Conservation (phyloP, 2,888 invertebrate species). For the Eupithecia insigniata region DNA sequence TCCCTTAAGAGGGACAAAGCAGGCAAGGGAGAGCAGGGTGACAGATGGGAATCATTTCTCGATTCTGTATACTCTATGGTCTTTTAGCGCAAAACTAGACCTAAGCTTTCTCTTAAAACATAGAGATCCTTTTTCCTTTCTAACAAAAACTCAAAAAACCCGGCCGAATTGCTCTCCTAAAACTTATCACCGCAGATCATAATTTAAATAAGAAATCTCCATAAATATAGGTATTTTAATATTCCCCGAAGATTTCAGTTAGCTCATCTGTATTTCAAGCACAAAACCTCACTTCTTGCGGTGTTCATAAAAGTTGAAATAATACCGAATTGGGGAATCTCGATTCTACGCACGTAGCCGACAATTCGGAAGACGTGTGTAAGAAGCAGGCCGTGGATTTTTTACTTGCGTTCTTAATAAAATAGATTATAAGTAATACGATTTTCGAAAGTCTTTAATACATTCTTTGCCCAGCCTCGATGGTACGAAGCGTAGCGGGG, state of each 20-base stretch:
- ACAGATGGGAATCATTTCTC: no score
- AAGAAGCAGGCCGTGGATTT: background rate
- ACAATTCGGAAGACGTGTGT: conserved; percentile 11
- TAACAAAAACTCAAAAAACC: background rate
- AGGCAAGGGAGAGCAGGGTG: no score
- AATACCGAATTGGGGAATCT: conserved; percentile 7
- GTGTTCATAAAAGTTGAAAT: conserved; percentile 24
- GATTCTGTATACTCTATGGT: background rate
- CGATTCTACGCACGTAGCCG: conserved; percentile 18
- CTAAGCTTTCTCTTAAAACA: background rate
- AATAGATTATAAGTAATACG: background rate
- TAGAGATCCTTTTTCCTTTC: background rate
- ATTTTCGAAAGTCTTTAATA: no score
- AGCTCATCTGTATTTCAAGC: conserved; percentile 15
- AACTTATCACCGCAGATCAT: background rate
- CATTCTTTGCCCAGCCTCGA: no score
- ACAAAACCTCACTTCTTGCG: conserved; percentile 4
- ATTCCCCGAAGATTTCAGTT: background rate
- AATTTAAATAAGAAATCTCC: conserved; percentile 1
- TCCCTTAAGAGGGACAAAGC: no score
- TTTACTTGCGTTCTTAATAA: background rate
- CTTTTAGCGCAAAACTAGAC: background rate
- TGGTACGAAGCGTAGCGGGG: no score
- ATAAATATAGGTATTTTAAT: background rate
- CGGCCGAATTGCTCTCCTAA: background rate